Evolutionary conservation across 2,888 invertebrate genomes (phyloP).

Genomic region (Tholera decimalis): DNA sequence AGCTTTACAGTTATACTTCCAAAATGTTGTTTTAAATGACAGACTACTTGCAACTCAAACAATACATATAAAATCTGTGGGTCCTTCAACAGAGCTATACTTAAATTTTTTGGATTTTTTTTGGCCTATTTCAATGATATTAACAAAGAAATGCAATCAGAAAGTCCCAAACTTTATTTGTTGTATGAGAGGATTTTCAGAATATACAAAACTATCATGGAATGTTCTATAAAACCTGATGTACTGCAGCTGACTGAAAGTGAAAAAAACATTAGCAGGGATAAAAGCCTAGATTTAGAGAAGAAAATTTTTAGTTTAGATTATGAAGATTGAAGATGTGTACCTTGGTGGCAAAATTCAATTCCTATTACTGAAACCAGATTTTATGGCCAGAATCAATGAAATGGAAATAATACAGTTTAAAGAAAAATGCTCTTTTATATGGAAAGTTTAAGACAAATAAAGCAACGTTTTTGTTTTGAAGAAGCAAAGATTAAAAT

Average conservation of each 20-base stretch:
- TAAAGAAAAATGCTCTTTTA: too few species aligned
- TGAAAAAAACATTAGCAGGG: background rate
- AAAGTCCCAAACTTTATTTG: constrained; percentile 56
- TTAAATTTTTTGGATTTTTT: constrained; percentile 4
- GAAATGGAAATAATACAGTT: too few species aligned
- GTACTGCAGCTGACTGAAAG: constrained; percentile 5
- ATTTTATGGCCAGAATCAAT: too few species aligned
- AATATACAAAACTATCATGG: constrained; percentile 45
- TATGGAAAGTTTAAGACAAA: too few species aligned
- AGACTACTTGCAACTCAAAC: constrained; percentile 60
- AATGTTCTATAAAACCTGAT: constrained; percentile 51
- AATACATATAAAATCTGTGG: constrained; percentile 40
- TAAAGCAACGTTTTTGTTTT: too few species aligned
- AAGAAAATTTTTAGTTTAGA: background rate
- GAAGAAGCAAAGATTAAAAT: too few species aligned
- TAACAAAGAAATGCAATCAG: constrained; percentile 55
- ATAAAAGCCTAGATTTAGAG: background rate
- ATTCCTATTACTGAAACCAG: constrained; percentile 1
- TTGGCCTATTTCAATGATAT: constrained; percentile 7
- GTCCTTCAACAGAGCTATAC: constrained; percentile 43
- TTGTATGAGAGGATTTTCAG: constrained; percentile 47
- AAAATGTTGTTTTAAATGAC: constrained; percentile 29
- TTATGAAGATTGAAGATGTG: background rate
- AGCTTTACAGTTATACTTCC: constrained; percentile 19
- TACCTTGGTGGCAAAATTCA: too few species aligned